Percentiles rank a stretch among this genome's conserved stretches.
These are phyloP conservation scores for Tympanoctomys barrerae DNA, from an alignment of 2,797 vertebrate species.

Conservation along the genomic window DNA sequence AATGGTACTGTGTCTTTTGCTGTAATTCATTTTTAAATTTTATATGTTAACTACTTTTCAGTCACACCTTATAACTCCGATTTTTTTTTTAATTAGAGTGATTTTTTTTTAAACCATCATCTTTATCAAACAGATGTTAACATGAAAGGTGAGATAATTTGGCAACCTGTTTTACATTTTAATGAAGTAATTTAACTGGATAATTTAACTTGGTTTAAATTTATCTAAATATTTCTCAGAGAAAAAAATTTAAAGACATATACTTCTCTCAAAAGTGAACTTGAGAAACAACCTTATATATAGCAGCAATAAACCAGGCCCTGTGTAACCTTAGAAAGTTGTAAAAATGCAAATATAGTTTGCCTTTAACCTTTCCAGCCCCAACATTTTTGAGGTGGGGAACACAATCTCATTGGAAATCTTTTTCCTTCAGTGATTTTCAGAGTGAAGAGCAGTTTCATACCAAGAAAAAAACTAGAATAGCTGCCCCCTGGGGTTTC, in stretches of 20 bases:
- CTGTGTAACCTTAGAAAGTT: constrained; percentile 12
- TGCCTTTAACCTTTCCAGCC: background rate
- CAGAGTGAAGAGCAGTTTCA: background rate
- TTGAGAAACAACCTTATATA: background rate
- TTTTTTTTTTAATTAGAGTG: background rate
- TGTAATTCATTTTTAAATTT: background rate
- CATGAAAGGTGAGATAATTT: constrained; percentile 54
- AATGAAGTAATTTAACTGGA: constrained; percentile 50
- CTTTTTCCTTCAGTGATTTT: constrained; percentile 36
- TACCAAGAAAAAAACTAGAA: background rate
- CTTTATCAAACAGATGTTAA: constrained; percentile 55
- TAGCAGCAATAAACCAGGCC: background rate
- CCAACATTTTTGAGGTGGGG: background rate
- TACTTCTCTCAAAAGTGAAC: background rate
- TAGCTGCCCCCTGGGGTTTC: background rate
- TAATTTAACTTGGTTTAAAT: constrained; percentile 6
- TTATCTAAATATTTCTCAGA: constrained; percentile 60
- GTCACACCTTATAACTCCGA: background rate
- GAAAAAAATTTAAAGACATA: constrained; percentile 41
- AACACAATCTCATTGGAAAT: background rate
- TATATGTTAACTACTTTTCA: background rate
- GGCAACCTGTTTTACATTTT: constrained; percentile 1
- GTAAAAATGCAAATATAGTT: constrained; percentile 9
- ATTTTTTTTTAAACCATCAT: background rate
- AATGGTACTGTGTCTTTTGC: background rate